Conservation (phyloP, 1,140 invertebrate species). For the Chlorops oryzae region DNA sequence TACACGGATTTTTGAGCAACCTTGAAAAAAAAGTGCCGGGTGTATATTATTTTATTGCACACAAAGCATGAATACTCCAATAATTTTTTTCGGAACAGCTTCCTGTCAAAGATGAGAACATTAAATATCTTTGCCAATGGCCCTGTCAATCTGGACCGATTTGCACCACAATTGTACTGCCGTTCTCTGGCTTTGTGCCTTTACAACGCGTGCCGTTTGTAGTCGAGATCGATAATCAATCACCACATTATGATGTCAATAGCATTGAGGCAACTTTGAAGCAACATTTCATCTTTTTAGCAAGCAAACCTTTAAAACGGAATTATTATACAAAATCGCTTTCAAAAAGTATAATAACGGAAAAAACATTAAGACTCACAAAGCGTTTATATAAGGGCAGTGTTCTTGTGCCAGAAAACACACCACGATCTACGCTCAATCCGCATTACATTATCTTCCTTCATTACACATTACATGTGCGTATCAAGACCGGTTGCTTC, state of each 20-base stretch:
- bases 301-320: slow-evolving; percentile 37
- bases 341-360: slow-evolving; percentile 28
- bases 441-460: slow-evolving; percentile 42
- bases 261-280: slow-evolving; percentile 36
- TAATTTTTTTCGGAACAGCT: slow-evolving; percentile 27
- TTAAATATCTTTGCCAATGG: slow-evolving; percentile 45
- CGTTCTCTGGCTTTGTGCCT: slow-evolving; percentile 36
- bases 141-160: slow-evolving; percentile 41
- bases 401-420: slow-evolving; percentile 36
- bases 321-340: slow-evolving; percentile 40
- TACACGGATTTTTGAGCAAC: too few species aligned
- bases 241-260: slow-evolving; percentile 39
- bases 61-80: too few species aligned
- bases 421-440: slow-evolving; percentile 38
- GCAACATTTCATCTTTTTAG: slow-evolving; percentile 41
- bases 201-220: slow-evolving; percentile 36
- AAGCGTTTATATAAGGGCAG: slow-evolving; percentile 36
- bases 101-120: slow-evolving; percentile 36
- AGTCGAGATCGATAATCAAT: slow-evolving; percentile 41
- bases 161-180: slow-evolving; percentile 27
- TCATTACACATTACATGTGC: slow-evolving; percentile 39
- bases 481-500: slow-evolving; percentile 37
- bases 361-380: slow-evolving; percentile 33
- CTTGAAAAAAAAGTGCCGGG: not conserved
- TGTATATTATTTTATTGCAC: not conserved